These are phyloP conservation scores for Antechinus stuartii DNA, from an alignment of 2,113 vertebrate species.

Conservation along the genomic window DNA sequence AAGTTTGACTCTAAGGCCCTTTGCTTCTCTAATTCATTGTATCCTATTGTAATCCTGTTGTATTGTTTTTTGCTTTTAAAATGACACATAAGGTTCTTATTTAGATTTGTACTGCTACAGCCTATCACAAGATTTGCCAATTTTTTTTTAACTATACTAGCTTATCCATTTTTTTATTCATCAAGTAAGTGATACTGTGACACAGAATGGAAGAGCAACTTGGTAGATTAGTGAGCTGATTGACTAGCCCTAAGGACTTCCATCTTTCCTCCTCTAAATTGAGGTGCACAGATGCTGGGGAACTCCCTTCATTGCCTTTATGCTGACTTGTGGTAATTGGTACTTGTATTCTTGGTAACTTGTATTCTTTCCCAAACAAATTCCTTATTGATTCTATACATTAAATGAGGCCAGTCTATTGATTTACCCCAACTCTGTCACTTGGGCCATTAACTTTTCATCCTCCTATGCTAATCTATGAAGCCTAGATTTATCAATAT, in stretches of 20 bases:
- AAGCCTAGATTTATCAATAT: not conserved
- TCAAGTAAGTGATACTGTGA: not conserved
- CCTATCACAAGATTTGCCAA: not conserved
- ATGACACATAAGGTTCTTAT: not conserved
- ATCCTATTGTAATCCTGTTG: not conserved
- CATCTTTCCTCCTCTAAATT: not conserved
- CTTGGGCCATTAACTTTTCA: not conserved
- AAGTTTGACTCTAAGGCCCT: not conserved
- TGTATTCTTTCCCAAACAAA: slow-evolving; percentile 5
- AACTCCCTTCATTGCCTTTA: not conserved
- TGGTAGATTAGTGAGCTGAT: not conserved
- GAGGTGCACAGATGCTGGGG: not conserved
- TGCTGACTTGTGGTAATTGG: not conserved
- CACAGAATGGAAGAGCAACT: not conserved
- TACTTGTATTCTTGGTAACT: not conserved
- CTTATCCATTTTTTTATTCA: not conserved
- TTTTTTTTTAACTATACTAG: not conserved
- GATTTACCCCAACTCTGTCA: not conserved
- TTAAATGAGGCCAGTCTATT: not conserved
- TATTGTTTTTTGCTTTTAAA: not conserved
- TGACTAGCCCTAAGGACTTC: not conserved
- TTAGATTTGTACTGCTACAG: not conserved
- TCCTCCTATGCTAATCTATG: not conserved
- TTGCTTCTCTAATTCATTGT: not conserved
- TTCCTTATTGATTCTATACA: not conserved